Evolutionary conservation across 2,113 vertebrate species (phyloP).

Genomic region (Pseudorectes ferrugineus): DNA sequence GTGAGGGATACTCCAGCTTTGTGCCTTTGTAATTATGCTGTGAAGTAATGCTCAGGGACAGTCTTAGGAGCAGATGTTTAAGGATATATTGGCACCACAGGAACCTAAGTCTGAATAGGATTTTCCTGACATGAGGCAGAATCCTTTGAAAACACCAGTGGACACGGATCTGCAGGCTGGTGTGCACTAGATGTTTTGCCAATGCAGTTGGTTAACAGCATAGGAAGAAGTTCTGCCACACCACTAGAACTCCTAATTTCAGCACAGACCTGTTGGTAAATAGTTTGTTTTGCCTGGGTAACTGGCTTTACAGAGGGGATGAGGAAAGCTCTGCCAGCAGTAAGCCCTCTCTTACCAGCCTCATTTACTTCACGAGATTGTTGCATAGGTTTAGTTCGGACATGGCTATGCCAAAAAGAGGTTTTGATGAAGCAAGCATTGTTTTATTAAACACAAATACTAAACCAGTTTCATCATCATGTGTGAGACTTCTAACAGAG

Average conservation of each 20-base stretch:
- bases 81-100: neutral
- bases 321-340: neutral
- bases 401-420: neutral
- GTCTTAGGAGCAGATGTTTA: neutral
- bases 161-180: accelerated
- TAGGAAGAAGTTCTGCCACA: neutral
- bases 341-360: neutral
- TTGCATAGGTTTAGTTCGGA: neutral
- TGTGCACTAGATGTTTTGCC: neutral
- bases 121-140: neutral
- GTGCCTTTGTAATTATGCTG: neutral
- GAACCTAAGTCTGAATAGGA: neutral
- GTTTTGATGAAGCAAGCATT: neutral
- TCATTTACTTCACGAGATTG: neutral
- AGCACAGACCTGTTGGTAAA: neutral
- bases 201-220: neutral
- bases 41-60: neutral
- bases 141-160: neutral
- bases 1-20: neutral
- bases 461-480: neutral
- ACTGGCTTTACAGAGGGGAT: neutral
- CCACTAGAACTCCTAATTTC: neutral
- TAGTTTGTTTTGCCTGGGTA: neutral
- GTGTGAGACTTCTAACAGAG: neutral
- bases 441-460: neutral